Conservation (phyloP, 2,113 vertebrate species). For the Gasterosteus aculeatus region DNA sequence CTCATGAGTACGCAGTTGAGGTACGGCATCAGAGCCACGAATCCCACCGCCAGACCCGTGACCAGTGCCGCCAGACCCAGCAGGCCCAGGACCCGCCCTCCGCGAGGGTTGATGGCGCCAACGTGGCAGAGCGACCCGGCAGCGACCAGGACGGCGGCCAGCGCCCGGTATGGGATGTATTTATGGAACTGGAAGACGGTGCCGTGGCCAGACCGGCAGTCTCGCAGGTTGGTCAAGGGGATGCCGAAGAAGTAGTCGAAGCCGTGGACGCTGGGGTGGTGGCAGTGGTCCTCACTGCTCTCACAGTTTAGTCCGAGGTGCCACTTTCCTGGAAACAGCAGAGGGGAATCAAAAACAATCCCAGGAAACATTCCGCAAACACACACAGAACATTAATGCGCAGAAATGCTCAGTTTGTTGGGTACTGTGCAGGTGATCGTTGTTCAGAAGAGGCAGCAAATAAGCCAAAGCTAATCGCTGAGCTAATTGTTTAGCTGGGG, state of each 20-base stretch:
- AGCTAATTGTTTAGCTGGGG: too few species aligned
- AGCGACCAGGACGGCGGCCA: conserved; percentile 54
- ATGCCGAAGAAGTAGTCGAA: conserved; percentile 90
- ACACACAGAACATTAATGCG: too few species aligned
- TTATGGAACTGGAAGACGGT: conserved; percentile 72
- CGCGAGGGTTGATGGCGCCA: conserved; percentile 60
- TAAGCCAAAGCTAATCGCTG: too few species aligned
- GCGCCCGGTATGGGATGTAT: conserved; percentile 42
- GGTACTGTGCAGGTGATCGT: too few species aligned
- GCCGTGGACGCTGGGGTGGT: conserved; percentile 88
- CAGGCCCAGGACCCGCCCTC: conserved; percentile 28
- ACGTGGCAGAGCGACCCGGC: conserved; percentile 50
- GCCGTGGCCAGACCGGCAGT: conserved; percentile 86
- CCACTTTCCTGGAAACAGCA: conserved; percentile 84
- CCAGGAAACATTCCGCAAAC: too few species aligned
- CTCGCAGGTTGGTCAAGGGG: conserved; percentile 85
- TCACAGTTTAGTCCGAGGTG: conserved; percentile 90
- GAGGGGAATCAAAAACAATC: not conserved
- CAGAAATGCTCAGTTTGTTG: too few species aligned
- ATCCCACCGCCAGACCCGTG: conserved; percentile 35
- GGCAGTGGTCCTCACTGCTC: conserved; percentile 86
- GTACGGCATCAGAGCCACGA: conserved; percentile 77
- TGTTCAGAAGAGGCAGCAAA: too few species aligned
- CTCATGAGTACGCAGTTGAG: conserved; percentile 91
- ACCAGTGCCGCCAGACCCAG: conserved; percentile 24